Percentiles rank a stretch among this genome's conserved stretches.
Evolutionary conservation across 2,797 vertebrate genomes (phyloP).

Genomic region (Tokudaia muenninki): DNA sequence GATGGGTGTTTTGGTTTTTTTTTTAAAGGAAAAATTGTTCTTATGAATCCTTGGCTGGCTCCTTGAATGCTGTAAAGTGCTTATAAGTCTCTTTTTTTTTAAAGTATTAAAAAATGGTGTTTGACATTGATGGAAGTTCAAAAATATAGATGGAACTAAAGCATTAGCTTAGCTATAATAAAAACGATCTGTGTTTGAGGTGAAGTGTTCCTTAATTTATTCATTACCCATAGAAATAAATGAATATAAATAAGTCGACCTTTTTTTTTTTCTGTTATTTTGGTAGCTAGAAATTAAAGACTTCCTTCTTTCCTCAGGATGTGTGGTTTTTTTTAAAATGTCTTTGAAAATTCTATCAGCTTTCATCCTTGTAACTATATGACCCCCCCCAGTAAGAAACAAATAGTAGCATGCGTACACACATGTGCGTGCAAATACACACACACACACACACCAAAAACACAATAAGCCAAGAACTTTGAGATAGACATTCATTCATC

Average conservation of each 20-base stretch:
- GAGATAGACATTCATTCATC: not conserved
- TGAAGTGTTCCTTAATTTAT: constrained; percentile 89
- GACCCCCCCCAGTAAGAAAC: not conserved
- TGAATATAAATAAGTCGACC: constrained; percentile 81
- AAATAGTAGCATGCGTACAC: not conserved
- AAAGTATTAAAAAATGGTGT: constrained; percentile 75
- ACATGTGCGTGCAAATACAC: not conserved
- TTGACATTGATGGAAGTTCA: constrained; percentile 83
- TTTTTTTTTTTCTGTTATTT: constrained; percentile 78
- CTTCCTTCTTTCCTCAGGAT: constrained; percentile 66
- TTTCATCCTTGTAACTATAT: not conserved
- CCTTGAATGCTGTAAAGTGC: constrained; percentile 85
- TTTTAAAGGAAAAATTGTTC: constrained; percentile 80
- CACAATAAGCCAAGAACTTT: not conserved
- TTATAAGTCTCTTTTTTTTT: constrained; percentile 81
- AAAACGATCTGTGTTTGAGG: constrained; percentile 85
- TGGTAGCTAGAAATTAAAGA: constrained; percentile 82
- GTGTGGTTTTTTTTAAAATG: not conserved
- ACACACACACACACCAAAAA: not conserved
- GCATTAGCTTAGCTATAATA: constrained; percentile 87
- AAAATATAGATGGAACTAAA: constrained; percentile 83
- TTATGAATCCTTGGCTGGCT: constrained; percentile 84
- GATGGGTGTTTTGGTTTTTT: constrained; percentile 85
- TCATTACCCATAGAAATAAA: constrained; percentile 84
- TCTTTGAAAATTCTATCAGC: constrained; percentile 5